Evolutionary conservation across 2,797 vertebrate genomes (phyloP).

Genomic region (Holocentrus rufus): DNA sequence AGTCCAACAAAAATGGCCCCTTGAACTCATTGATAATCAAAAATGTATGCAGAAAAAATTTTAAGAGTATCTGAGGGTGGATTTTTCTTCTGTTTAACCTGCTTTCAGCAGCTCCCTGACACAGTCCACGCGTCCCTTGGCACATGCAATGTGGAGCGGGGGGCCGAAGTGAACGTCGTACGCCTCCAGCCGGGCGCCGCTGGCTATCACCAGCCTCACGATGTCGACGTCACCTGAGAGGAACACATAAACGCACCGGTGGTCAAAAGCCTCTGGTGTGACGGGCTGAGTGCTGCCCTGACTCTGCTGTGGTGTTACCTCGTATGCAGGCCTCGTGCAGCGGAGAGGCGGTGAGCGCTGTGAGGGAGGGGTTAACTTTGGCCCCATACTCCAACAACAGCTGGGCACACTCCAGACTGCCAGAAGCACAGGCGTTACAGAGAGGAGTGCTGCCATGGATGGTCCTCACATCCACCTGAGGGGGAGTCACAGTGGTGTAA

Average conservation of each 20-base stretch:
- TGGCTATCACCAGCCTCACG: constrained; percentile 86
- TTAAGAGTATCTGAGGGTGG: too few species aligned
- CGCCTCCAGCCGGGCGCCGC: constrained; percentile 88
- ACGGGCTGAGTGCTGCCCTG: not conserved
- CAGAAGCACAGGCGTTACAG: constrained; percentile 90
- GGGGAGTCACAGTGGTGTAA: not conserved
- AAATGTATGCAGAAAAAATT: too few species aligned
- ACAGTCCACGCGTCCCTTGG: constrained; percentile 86
- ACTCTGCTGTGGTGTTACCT: constrained; percentile 74
- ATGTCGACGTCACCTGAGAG: constrained; percentile 86
- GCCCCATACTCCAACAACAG: constrained; percentile 88
- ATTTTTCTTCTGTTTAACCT: constrained; percentile 75
- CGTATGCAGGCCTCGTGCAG: constrained; percentile 94
- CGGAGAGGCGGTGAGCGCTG: constrained; percentile 87
- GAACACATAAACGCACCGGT: not conserved
- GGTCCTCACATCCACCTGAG: constrained; percentile 90
- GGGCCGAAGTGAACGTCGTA: constrained; percentile 92
- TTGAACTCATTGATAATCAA: too few species aligned
- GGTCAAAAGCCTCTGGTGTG: not conserved
- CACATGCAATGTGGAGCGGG: constrained; percentile 89
- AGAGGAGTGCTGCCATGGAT: constrained; percentile 93
- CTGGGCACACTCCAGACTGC: constrained; percentile 86
- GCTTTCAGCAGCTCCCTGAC: constrained; percentile 86
- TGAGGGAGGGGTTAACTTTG: constrained; percentile 88
- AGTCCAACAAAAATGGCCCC: too few species aligned